phyloP scores from a whole-genome alignment of 2,888 invertebrate species.

The Busseola fusca region DNA sequence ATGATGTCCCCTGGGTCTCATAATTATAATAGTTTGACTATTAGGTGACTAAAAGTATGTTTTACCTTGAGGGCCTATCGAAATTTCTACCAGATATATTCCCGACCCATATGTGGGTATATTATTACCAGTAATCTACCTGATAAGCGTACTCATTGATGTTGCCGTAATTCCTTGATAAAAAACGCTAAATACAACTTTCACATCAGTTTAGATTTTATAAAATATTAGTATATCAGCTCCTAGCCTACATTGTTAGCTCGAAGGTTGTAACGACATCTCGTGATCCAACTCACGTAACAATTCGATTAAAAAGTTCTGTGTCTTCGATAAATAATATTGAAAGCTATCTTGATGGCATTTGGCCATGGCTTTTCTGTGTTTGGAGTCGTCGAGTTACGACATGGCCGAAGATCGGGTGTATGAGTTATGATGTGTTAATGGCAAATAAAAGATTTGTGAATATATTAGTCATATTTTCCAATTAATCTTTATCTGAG shows the following conservation, averaged over 20 bases:
- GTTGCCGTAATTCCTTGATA: background rate
- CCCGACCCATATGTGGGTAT: background rate
- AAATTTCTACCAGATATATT: background rate
- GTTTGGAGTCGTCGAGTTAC: constrained; percentile 77
- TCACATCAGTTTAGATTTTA: background rate
- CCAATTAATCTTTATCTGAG: constrained; percentile 18
- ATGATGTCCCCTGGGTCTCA: background rate
- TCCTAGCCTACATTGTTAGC: constrained; percentile 61
- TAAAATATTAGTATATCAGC: constrained; percentile 1
- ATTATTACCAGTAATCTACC: background rate
- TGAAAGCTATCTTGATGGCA: constrained; percentile 82
- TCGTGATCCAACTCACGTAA: constrained; percentile 64
- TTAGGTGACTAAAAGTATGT: background rate
- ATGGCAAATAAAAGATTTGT: constrained; percentile 24
- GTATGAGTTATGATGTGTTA: constrained; percentile 58
- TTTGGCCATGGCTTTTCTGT: constrained; percentile 83
- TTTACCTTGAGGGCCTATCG: background rate
- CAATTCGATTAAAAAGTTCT: constrained; percentile 72
- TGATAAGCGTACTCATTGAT: background rate
- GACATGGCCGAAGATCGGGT: constrained; percentile 74
- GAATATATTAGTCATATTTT: constrained; percentile 13
- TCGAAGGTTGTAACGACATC: constrained; percentile 69
- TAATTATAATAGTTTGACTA: background rate
- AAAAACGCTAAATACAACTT: background rate
- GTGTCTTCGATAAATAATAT: constrained; percentile 75